Evolutionary conservation across 1,140 invertebrate genomes (phyloP), one percentile per base, ranked within the genome.

Genomic region (Glossosoma conforme): DNA sequence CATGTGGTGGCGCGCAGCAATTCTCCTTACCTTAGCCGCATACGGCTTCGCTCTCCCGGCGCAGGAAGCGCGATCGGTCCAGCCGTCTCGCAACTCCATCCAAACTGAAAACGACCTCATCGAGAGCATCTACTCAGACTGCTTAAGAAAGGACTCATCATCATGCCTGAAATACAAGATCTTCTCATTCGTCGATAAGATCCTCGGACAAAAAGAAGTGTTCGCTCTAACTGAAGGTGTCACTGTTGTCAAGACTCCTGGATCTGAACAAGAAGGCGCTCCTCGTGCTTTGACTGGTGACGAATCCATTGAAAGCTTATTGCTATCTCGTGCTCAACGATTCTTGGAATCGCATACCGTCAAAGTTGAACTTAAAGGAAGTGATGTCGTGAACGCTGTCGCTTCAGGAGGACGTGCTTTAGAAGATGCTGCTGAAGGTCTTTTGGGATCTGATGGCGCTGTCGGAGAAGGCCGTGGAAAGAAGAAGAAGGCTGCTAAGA

Each of bases 121-220:
- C 75, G 81, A 85, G 59, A 81, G 79, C 58, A 83, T 86, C 58
- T 82, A 88, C 65, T 77, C 74, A 54, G 87, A 91, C 57, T 91
- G 87, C 60, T 64, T 88, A 40, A 78, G 81, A 55, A 89, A 89
- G 67, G 86, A 89, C 61, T 86, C 86, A 1, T 79, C 85, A 21
- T 82, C 81, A 65, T 91, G 87, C 64, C 77, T 90, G 52, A 90
- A 89, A 65, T 86, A 87, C 73, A 90, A 89, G 64, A 77, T 91
- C 54, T 88, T 89, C 71, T 82, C 84, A 1, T 88, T 84, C 66
- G 84, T 89, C 19, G 87, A 90, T 68, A 88, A 89, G 65, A 83
- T 87, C 74, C 70, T 89, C 15, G 78, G 79, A 1, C 80, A 84
- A 56, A 88, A 85, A 66, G 87, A 89, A 56, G 79, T 79, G 38